A percentile compares a stretch with the other conserved stretches of the same genome.
These are phyloP conservation scores for Drosophila repleta DNA, from an alignment of 1,140 invertebrate genomes.

Conservation along the genomic window DNA sequence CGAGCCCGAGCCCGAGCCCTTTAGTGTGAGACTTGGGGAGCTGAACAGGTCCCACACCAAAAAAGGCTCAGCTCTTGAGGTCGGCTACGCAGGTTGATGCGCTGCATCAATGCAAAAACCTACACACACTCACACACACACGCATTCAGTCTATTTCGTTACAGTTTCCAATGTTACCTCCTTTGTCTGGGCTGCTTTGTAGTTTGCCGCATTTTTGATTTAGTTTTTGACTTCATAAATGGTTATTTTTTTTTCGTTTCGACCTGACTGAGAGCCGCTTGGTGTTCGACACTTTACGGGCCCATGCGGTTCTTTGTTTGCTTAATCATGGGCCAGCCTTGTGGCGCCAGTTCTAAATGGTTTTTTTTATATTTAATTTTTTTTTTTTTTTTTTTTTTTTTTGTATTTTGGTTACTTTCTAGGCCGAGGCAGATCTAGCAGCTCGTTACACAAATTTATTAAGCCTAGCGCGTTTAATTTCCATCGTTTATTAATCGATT, in stretches of 20 bases:
- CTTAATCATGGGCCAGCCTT: conserved; percentile 72
- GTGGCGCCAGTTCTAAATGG: conserved; percentile 55
- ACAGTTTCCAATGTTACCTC: conserved; percentile 67
- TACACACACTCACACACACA: conserved; percentile 24
- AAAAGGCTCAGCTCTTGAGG: conserved; percentile 4
- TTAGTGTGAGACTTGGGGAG: conserved; percentile 28
- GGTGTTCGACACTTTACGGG: conserved; percentile 74
- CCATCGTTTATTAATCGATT: conserved; percentile 69
- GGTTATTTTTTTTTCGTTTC: conserved; percentile 46
- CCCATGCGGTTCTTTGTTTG: conserved; percentile 73
- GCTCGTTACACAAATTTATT: conserved; percentile 57
- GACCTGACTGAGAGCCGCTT: conserved; percentile 51
- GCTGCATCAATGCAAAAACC: conserved; percentile 36
- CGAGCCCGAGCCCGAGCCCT: conserved; percentile 20
- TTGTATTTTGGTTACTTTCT: background rate
- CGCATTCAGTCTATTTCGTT: conserved; percentile 57
- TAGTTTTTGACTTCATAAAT: conserved; percentile 69
- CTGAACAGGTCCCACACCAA: conserved; percentile 22
- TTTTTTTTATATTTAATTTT: background rate
- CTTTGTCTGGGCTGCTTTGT: conserved; percentile 53
- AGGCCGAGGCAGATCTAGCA: conserved; percentile 21
- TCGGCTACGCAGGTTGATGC: conserved; percentile 59
- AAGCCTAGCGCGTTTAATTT: conserved; percentile 53
- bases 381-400: background rate
- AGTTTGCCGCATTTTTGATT: conserved; percentile 78